Percentiles rank a stretch among this genome's conserved stretches.
Conservation (phyloP, 37 sponge, comb jelly and placozoan genomes). For the Crambe crambe region DNA sequence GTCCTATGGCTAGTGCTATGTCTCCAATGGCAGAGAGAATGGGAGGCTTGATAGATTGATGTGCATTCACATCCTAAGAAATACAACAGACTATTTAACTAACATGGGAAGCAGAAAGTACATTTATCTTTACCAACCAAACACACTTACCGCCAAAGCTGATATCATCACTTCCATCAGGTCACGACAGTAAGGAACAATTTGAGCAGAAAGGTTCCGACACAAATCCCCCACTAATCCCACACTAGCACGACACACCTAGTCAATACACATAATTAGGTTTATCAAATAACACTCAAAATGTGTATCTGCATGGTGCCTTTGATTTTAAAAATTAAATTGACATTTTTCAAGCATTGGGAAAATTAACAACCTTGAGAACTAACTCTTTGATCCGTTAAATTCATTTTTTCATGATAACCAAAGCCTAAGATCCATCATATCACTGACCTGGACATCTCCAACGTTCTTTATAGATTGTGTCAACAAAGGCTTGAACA, state of each 20-base stretch:
- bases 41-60: conserved; percentile 86
- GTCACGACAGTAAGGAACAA: conserved; percentile 61
- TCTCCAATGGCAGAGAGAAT: conserved; percentile 95
- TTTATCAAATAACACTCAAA: no score
- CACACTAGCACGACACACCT: conserved; percentile 96
- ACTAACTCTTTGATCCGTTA: no score
- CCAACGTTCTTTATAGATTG: conserved; percentile 67
- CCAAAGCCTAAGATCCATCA: no score
- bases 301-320: no score
- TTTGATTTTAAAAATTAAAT: no score
- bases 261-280: background rate
- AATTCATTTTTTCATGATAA: no score
- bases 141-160: background rate
- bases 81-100: no score
- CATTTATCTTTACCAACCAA: no score
- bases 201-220: conserved; percentile 57
- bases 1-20: conserved; percentile 92
- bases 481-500: conserved; percentile 72
- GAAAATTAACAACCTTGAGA: no score
- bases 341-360: no score
- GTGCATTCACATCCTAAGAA: conserved; percentile 65
- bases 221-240: conserved; percentile 97
- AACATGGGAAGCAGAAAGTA: no score
- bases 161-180: conserved; percentile 57
- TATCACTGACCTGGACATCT: conserved; percentile 82